These are phyloP conservation scores for Porites evermanni DNA, from an alignment of 92 coral and sea anemone species.

Conservation along the genomic window DNA sequence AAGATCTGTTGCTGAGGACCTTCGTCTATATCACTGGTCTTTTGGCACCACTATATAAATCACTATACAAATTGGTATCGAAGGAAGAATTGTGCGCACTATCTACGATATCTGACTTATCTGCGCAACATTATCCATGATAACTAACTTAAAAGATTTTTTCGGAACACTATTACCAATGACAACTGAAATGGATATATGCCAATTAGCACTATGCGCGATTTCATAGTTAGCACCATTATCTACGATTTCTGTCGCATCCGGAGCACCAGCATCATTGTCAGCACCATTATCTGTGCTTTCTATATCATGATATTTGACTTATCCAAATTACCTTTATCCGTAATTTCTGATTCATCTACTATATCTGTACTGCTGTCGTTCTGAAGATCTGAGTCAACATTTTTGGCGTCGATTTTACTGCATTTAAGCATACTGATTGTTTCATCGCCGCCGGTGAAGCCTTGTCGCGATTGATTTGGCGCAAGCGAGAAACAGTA, in stretches of 20 bases:
- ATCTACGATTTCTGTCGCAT: constrained; percentile 26
- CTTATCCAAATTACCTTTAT: constrained; percentile 22
- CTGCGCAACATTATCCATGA: constrained; percentile 25
- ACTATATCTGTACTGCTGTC: constrained; percentile 4
- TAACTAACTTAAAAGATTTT: constrained; percentile 7
- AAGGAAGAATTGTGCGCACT: constrained; percentile 24
- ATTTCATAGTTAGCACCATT: constrained; percentile 1
- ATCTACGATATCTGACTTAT: constrained; percentile 22
- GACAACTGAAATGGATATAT: constrained; percentile 12
- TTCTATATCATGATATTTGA: constrained; percentile 18
- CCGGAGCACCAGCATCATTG: constrained; percentile 16
- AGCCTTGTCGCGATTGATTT: constrained; percentile 3
- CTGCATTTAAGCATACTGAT: too few relatives aligned
- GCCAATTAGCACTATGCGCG: constrained; percentile 6
- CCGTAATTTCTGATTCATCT: constrained; percentile 27
- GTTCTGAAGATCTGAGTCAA: too few relatives aligned
- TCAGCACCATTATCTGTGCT: constrained; percentile 17
- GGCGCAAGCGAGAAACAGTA: constrained; percentile 39
- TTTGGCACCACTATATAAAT: background rate
- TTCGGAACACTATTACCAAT: background rate
- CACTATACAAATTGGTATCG: constrained; percentile 12
- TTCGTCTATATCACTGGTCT: constrained; percentile 21
- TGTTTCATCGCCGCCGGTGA: too few relatives aligned
- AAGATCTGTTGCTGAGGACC: constrained; percentile 39
- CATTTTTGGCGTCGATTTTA: too few relatives aligned